Evolutionary conservation across 2,888 invertebrate genomes (phyloP).

Genomic region (Microctonus hyperodae): DNA sequence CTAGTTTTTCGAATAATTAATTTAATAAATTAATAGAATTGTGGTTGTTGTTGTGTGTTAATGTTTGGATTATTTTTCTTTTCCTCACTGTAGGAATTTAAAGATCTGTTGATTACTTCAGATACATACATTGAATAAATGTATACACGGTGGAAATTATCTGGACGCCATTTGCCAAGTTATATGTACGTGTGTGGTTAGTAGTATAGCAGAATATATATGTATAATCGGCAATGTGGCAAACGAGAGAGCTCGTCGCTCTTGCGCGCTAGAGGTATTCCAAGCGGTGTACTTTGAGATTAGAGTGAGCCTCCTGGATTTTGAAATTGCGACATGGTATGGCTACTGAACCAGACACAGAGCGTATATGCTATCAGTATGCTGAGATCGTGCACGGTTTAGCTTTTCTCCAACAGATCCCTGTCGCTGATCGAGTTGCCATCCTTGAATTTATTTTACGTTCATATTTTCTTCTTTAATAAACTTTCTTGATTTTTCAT

Average conservation of each 20-base stretch:
- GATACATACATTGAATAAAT: background rate
- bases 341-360: slow-evolving; percentile 29
- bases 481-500: background rate
- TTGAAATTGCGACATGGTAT: slow-evolving; percentile 35
- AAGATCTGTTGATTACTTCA: slow-evolving; percentile 10
- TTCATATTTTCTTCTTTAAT: background rate
- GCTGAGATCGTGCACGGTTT: slow-evolving; percentile 29
- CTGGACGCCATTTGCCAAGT: slow-evolving; percentile 22
- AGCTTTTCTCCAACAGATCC: slow-evolving; percentile 10
- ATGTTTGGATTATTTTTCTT: background rate
- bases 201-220: slow-evolving; percentile 9
- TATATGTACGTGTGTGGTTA: slow-evolving; percentile 3
- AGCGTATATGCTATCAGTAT: slow-evolving; percentile 35
- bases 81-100: background rate
- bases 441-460: slow-evolving; percentile 1
- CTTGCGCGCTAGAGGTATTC: slow-evolving; percentile 14
- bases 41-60: background rate
- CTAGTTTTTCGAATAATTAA: too few relatives aligned
- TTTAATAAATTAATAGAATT: background rate
- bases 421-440: slow-evolving; percentile 20
- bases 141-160: slow-evolving; percentile 2
- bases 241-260: slow-evolving; percentile 1
- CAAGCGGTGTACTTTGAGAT: slow-evolving; percentile 13
- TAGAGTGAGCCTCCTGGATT: slow-evolving; percentile 34
- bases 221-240: slow-evolving; percentile 24